Base-by-base conservation (phyloP, 2,113 vertebrate species). In the Gymnobelideus leadbeateri region DNA sequence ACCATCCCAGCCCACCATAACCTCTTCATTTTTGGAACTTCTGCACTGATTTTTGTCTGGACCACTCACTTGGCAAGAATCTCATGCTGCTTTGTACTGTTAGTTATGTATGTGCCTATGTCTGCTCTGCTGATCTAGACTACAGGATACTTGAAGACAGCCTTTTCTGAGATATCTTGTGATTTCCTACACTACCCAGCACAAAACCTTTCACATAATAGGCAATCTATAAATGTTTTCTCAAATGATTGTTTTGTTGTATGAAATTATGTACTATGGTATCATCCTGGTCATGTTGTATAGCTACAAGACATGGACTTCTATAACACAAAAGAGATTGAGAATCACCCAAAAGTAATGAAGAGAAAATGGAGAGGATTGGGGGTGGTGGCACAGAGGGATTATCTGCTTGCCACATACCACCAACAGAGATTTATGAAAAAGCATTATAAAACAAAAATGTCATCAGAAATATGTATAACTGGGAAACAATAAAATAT, bases 71-170 rank as follows among this genome's bases (percentile, higher is more conserved):
- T 50, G 12, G 2, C 92, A 52, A 92, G 51, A 92, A 51, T 16
- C 3, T 25, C 46, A 55, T 26, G n/a, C 94, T 92, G 24, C 68
- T 37, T 92, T 93, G 43, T 93, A 89, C 89, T 19, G 53, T 95
- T 93, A 89, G n/a, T 31, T 68, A 91, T 10, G 50, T 1, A 57
- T 43, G 7, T 52, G 7, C 77, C 61, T 89, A 57, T 10, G 52
- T 89, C 37, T 51, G 54, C 89, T 91, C 47, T 84, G 52, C n/a
- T 14, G 54, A 61, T 77, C 26, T 89, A 95, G 90, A 95, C 49
- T 53, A 2, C 26, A 57, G n/a, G n/a, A 19, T 92, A 16, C 89
- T 52, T 61, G 84, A 55, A 50, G 92, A 51, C 94, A 92, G 51
- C 31, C 92, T 10, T 52, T 89, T 90, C 57, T 10, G n/a, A 0